phyloP scores from a whole-genome alignment of 2,888 invertebrate species.

The Drepanosiphum platanoidis region DNA sequence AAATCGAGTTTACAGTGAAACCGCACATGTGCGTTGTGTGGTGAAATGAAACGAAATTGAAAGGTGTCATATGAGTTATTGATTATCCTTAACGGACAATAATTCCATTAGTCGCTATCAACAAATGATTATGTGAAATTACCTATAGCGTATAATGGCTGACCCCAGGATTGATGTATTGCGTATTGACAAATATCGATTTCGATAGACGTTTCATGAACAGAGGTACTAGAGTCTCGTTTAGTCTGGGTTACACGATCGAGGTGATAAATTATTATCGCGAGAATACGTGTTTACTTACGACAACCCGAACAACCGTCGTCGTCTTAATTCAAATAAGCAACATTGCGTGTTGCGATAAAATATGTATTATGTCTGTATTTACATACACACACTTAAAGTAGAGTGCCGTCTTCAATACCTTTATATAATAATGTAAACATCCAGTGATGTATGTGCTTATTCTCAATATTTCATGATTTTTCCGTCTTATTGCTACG shows the following conservation, averaged over 20 bases:
- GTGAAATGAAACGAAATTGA: conserved; percentile 12
- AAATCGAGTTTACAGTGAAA: not conserved
- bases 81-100: not conserved
- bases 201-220: not conserved
- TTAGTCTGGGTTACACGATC: not conserved
- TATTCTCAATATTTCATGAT: not conserved
- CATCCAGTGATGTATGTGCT: not conserved
- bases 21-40: not conserved
- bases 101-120: conserved; percentile 21
- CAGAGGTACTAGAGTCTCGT: not conserved
- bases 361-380: not conserved
- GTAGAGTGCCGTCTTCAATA: not conserved
- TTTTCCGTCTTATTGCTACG: not conserved
- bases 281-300: too few species aligned
- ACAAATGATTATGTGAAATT: conserved; percentile 31
- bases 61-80: conserved; percentile 22
- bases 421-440: not conserved
- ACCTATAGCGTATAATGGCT: not conserved
- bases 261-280: conserved; percentile 29
- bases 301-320: not conserved
- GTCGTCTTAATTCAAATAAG: conserved; percentile 32
- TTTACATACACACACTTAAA: not conserved
- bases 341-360: not conserved
- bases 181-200: conserved; percentile 24
- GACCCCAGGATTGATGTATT: conserved; percentile 30